Conservation (phyloP, 92 coral and sea anemone species). For the Epizoanthus stellaris region DNA sequence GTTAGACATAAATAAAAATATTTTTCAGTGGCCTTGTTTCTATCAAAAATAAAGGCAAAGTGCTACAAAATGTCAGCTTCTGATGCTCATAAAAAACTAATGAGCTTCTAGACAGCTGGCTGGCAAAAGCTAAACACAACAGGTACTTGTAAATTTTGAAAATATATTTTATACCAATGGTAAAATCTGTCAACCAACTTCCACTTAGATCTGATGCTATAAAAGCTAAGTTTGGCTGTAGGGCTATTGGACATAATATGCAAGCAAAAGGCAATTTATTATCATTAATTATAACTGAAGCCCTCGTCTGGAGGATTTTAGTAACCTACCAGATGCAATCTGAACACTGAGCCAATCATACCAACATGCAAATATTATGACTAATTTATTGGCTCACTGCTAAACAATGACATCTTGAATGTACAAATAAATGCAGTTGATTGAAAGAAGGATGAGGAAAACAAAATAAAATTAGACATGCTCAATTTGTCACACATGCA, state of each 20-base stretch:
- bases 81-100: slow-evolving; percentile 45
- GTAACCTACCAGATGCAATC: slow-evolving; percentile 3
- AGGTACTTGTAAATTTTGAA: slow-evolving; percentile 34
- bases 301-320: not conserved
- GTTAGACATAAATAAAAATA: not conserved
- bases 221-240: not conserved
- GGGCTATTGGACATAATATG: not conserved
- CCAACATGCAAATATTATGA: slow-evolving; percentile 15
- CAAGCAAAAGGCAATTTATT: no score
- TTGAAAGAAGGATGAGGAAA: slow-evolving; percentile 1
- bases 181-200: no score
- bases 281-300: no score
- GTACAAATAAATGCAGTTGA: slow-evolving; percentile 14
- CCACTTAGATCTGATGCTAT: not conserved
- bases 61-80: slow-evolving; percentile 42
- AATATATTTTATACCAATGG: no score
- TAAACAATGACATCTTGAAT: slow-evolving; percentile 28
- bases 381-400: slow-evolving; percentile 22
- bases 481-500: slow-evolving; percentile 7
- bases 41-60: slow-evolving; percentile 8
- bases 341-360: slow-evolving; percentile 7
- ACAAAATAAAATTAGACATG: slow-evolving; percentile 3
- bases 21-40: not conserved
- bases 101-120: slow-evolving; percentile 44
- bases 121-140: slow-evolving; percentile 25